These are phyloP conservation scores for Mythimna loreyi DNA, from an alignment of 2,888 invertebrate species.

Conservation along the genomic window DNA sequence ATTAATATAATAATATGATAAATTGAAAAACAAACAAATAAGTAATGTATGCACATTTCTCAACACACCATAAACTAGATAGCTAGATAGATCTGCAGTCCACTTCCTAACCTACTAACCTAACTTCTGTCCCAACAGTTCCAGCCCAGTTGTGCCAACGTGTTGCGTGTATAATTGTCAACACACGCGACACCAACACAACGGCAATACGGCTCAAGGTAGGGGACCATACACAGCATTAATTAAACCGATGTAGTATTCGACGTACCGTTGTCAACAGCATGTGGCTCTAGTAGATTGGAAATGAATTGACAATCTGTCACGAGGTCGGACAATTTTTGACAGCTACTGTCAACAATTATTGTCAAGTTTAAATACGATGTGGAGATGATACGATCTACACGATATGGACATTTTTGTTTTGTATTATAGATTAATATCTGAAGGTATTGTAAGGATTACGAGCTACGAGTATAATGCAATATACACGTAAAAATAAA, in stretches of 20 bases:
- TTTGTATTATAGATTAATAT: neutral
- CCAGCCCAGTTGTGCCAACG: conserved; percentile 30
- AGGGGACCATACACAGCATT: conserved; percentile 10
- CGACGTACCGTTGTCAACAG: conserved; percentile 20
- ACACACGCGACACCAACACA: conserved; percentile 26
- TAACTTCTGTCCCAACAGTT: conserved; percentile 14
- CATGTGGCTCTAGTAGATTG: conserved; percentile 27
- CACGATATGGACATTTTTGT: neutral
- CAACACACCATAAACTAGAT: neutral
- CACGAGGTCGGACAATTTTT: conserved; percentile 20
- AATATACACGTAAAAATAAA: neutral
- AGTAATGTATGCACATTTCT: neutral
- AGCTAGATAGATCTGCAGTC: neutral
- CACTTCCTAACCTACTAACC: conserved; percentile 25
- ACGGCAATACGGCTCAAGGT: conserved; percentile 10
- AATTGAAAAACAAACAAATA: neutral
- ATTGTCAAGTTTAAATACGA: conserved; percentile 13
- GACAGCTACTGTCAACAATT: conserved; percentile 25
- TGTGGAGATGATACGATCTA: conserved; percentile 10
- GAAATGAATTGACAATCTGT: conserved; percentile 34
- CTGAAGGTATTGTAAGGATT: neutral
- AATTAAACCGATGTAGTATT: conserved; percentile 26
- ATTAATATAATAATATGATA: neutral
- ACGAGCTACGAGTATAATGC: neutral
- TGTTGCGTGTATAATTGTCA: conserved; percentile 33